Percentiles rank a stretch among this genome's conserved stretches.
Evolutionary conservation across 2,888 invertebrate species (phyloP).

Genomic region (Drosophila suboccidentalis): DNA sequence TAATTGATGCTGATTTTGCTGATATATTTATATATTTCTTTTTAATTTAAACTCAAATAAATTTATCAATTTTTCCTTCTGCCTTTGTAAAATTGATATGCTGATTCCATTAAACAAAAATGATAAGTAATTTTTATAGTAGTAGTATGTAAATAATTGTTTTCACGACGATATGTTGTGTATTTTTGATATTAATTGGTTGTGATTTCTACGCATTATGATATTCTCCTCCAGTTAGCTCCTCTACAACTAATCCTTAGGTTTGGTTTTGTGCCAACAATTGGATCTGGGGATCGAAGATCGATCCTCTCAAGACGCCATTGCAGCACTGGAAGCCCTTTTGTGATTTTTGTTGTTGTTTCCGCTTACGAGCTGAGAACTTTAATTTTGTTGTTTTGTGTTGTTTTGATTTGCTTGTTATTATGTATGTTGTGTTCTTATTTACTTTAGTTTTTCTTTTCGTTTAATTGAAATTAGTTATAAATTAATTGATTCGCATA

Average conservation of each 20-base stretch:
- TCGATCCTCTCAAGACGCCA: conserved; percentile 2
- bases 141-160: conserved; percentile 58
- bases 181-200: conserved; percentile 79
- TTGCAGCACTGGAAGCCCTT: conserved; percentile 84
- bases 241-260: conserved; percentile 55
- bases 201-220: conserved; percentile 58
- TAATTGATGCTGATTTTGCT: conserved; percentile 67
- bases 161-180: conserved; percentile 76
- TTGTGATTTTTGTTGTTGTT: conserved; percentile 82
- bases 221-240: conserved; percentile 25
- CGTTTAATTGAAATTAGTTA: conserved; percentile 84
- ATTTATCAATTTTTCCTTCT: conserved; percentile 57
- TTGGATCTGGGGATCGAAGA: background rate
- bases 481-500: conserved; percentile 86
- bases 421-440: conserved; percentile 39
- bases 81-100: conserved; percentile 84
- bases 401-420: conserved; percentile 42
- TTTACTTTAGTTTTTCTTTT: conserved; percentile 44
- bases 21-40: conserved; percentile 12
- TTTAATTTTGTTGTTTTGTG: conserved; percentile 29
- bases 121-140: conserved; percentile 27
- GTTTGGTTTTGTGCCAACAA: conserved; percentile 55
- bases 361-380: conserved; percentile 41
- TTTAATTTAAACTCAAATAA: conserved; percentile 28
- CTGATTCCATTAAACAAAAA: conserved; percentile 84